These are phyloP conservation scores for Diachasma alloeum DNA, from an alignment of 1,140 invertebrate species.

Conservation along the genomic window DNA sequence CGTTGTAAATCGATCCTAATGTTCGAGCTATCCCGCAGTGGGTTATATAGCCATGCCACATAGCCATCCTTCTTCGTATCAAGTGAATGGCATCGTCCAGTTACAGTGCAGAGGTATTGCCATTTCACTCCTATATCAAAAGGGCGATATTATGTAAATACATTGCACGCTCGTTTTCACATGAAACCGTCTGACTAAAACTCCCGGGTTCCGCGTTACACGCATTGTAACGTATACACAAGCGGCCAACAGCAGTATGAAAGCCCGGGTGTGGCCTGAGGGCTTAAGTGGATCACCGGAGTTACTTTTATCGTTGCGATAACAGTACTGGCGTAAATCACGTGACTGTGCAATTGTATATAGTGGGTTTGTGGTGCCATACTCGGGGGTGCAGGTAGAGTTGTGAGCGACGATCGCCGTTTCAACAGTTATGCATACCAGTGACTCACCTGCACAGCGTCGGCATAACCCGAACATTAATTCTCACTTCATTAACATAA, in stretches of 20 bases:
- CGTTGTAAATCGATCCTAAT: constrained; percentile 1
- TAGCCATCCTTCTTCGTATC: no score
- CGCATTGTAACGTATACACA: neutral
- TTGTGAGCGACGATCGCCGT: neutral
- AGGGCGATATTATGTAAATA: constrained; percentile 6
- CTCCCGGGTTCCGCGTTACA: neutral
- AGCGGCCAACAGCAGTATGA: neutral
- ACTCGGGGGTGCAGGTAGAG: neutral
- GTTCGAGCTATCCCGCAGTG: neutral
- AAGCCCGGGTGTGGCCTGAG: neutral
- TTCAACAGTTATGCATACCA: neutral
- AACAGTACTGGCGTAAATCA: neutral
- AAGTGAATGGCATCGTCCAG: neutral
- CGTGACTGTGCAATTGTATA: neutral
- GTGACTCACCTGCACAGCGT: neutral
- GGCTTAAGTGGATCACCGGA: constrained; percentile 9
- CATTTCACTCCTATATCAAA: neutral
- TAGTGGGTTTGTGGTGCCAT: neutral
- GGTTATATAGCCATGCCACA: no score
- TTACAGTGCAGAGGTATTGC: neutral
- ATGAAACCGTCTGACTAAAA: neutral
- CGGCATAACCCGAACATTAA: neutral
- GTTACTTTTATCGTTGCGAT: constrained; percentile 11
- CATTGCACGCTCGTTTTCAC: constrained; percentile 6
- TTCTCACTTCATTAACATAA: neutral